A percentile compares a stretch with the other conserved stretches of the same genome.
These are phyloP conservation scores for Drosophila crucigera DNA, from an alignment of 2,888 invertebrate species.

Conservation along the genomic window DNA sequence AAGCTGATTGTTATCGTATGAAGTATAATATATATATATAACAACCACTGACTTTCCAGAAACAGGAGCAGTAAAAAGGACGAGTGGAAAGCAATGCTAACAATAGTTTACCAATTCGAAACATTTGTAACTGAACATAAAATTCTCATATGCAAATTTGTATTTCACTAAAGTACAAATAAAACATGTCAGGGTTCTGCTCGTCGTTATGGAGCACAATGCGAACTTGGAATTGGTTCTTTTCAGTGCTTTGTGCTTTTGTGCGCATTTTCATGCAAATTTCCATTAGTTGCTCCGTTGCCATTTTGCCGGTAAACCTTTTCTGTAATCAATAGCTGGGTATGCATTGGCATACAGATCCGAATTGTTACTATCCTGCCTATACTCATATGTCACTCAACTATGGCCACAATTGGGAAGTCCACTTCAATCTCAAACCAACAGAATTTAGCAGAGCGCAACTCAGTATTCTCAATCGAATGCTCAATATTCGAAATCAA, in stretches of 20 bases:
- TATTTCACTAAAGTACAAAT: conserved; percentile 19
- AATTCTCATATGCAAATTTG: conserved; percentile 52
- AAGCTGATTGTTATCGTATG: conserved; percentile 45
- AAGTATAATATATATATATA: conserved; percentile 14
- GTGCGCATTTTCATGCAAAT: conserved; percentile 75
- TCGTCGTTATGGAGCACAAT: conserved; percentile 14
- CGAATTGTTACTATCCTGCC: conserved; percentile 8
- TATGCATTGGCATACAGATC: conserved; percentile 9
- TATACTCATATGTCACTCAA: conserved; percentile 66
- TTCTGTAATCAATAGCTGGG: conserved; percentile 57
- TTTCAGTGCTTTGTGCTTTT: conserved; percentile 58
- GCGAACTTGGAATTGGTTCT: conserved; percentile 29
- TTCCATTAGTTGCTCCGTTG: conserved; percentile 51
- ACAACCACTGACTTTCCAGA: conserved; percentile 32
- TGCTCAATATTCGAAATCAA: conserved; percentile 56
- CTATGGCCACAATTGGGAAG: conserved; percentile 75
- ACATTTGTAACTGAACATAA: conserved; percentile 48
- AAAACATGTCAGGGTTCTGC: conserved; percentile 24
- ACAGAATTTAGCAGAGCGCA: conserved; percentile 24
- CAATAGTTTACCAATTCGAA: conserved; percentile 48
- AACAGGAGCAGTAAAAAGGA: background rate
- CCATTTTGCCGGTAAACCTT: conserved; percentile 61
- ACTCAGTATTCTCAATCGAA: conserved; percentile 10
- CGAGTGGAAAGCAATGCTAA: conserved; percentile 5
- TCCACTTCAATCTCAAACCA: conserved; percentile 76